Base-by-base conservation (phyloP, 2,888 invertebrate genomes). In the Xiphydria camelus region DNA sequence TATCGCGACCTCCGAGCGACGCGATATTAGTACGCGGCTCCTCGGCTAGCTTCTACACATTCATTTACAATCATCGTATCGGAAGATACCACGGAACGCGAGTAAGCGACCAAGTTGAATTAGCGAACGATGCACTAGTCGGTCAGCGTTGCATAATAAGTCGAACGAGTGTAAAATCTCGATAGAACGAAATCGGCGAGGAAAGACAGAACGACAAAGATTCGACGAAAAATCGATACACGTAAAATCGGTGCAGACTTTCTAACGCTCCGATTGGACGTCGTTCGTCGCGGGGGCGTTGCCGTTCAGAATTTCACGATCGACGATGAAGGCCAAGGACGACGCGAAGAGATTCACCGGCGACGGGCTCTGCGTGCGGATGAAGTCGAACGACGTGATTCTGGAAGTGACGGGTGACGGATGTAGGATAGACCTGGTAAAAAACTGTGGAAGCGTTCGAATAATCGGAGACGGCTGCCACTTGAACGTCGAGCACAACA, bases 391-490 rank as follows among this genome's bases (percentile, higher is more conserved):
- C 50, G 48, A 62, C 9, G 53, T 52, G 1, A 29, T 49, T 4
- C 51, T 72, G 6, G 59, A 64, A 32, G 42, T 73, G 3, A 53
- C 46, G 2, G 72, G 72, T 0, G 71, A 73, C 34, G 72, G 72
- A 4, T 72, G 71, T 33, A 51, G 46, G 31, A 47, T 73, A 3
- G 60, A 38, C 0, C 26, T 72, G 15, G 22, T 36, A 0, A 59
- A 46, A n/a, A 73, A 73, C 32, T 49, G 39, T 2, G 71, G 69
- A 3, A 53, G 38, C 3, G 52, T 73, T 4, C 60, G 60, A 0
- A 45, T 73, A 0, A 53, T 61, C n/a, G 73, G 73, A 1, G 73
- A 73, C 20, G 73, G 70, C 0, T 70, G 70, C 33, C 48, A 59
- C 1, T 31, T 73, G 22, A 59, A 45, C 9, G 61, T 71, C 32